These are phyloP conservation scores for Linnaemya tessellans DNA, from an alignment of 2,888 invertebrate genomes.

Conservation along the genomic window DNA sequence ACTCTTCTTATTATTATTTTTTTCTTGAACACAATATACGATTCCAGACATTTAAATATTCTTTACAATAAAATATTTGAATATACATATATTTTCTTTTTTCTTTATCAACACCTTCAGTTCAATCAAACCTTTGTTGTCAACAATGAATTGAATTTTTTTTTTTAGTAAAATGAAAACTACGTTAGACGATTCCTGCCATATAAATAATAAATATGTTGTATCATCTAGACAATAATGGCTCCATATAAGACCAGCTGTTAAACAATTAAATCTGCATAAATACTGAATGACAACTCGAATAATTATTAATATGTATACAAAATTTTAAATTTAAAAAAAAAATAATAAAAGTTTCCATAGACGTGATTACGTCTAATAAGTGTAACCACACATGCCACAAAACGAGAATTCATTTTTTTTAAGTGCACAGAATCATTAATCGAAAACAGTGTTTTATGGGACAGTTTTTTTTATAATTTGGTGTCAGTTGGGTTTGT, in stretches of 20 bases:
- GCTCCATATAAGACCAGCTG: background rate
- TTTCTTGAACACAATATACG: background rate
- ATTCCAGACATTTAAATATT: conserved; percentile 1
- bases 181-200: conserved; percentile 5
- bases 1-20: no score
- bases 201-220: conserved; percentile 4
- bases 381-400: conserved; percentile 15
- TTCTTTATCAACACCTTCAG: conserved; percentile 7
- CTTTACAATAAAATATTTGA: conserved; percentile 3
- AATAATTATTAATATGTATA: conserved; percentile 18
- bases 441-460: background rate
- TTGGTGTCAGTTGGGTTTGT: no score
- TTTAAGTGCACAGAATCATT: background rate
- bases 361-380: background rate
- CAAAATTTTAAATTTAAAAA: background rate
- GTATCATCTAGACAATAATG: background rate
- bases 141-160: conserved; percentile 20
- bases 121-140: background rate
- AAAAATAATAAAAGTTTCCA: background rate
- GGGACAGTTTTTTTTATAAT: no score
- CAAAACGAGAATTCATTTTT: background rate
- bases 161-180: background rate
- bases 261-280: conserved; percentile 13
- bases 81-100: conserved; percentile 17
- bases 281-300: conserved; percentile 18